These are phyloP conservation scores for Lutjanus erythropterus DNA, from an alignment of 2,113 vertebrate species.

Conservation along the genomic window DNA sequence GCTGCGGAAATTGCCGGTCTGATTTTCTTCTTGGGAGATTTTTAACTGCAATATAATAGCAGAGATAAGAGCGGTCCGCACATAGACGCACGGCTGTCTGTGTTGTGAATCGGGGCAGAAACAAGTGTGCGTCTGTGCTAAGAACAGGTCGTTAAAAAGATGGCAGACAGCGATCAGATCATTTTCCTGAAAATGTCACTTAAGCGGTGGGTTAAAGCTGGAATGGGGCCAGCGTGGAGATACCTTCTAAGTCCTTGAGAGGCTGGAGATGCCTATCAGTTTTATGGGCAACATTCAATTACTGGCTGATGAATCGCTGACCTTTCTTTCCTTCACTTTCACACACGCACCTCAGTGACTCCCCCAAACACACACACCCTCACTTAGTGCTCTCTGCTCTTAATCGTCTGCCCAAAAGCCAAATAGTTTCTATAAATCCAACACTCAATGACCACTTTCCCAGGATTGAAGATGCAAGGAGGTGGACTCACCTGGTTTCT, in stretches of 20 bases:
- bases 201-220: slow-evolving; percentile 36
- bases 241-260: slow-evolving; percentile 80
- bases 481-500: slow-evolving; percentile 76
- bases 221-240: slow-evolving; percentile 54
- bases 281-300: slow-evolving; percentile 83
- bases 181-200: slow-evolving; percentile 66
- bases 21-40: slow-evolving; percentile 43
- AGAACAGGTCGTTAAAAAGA: slow-evolving; percentile 53
- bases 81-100: neutral
- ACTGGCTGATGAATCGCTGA: slow-evolving; percentile 75
- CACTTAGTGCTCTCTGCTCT: slow-evolving; percentile 32
- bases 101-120: slow-evolving; percentile 26
- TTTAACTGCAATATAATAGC: slow-evolving; percentile 56
- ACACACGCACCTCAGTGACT: slow-evolving; percentile 34
- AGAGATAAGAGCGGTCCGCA: slow-evolving; percentile 49
- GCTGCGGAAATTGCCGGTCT: slow-evolving; percentile 45
- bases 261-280: slow-evolving; percentile 79
- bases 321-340: slow-evolving; percentile 61
- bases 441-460: slow-evolving; percentile 4
- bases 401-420: slow-evolving; percentile 7
- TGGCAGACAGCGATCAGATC: slow-evolving; percentile 65
- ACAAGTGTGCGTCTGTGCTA: slow-evolving; percentile 45
- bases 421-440: slow-evolving; percentile 54
- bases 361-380: slow-evolving; percentile 10
- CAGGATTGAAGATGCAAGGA: slow-evolving; percentile 2